Percentiles rank a stretch among this genome's conserved stretches.
Evolutionary conservation across 2,113 vertebrate species (phyloP).

Genomic region (Podocnemis expansa): DNA sequence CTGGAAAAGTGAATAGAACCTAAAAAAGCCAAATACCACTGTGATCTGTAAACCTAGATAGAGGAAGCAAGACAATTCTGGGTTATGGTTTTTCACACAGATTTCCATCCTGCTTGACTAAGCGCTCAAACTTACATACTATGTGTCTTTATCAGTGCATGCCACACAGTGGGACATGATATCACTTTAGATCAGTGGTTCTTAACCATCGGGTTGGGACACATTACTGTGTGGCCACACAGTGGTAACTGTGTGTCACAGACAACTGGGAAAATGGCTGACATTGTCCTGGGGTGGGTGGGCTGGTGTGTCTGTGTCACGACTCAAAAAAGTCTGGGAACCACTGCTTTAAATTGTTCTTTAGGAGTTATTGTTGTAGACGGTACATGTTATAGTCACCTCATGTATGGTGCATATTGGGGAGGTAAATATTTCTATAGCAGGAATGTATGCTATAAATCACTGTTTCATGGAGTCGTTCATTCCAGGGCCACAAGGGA

Average conservation of each 20-base stretch:
- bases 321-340: no score
- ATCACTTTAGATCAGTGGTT: not conserved
- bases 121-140: not conserved
- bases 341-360: not conserved
- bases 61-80: not conserved
- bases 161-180: not conserved
- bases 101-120: not conserved
- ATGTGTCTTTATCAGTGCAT: no score
- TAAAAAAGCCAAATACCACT: not conserved
- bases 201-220: no score
- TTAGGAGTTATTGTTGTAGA: not conserved
- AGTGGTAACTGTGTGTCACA: no score
- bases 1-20: not conserved
- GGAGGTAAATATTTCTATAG: not conserved
- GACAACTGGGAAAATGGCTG: no score
- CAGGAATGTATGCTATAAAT: not conserved
- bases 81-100: not conserved
- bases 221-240: no score
- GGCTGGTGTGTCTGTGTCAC: no score
- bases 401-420: not conserved
- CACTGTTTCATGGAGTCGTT: not conserved
- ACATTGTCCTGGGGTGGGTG: no score
- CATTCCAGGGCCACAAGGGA: not conserved
- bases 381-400: not conserved
- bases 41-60: not conserved